Percentiles rank a stretch among this genome's conserved stretches.
Evolutionary conservation across 2,888 invertebrate genomes (phyloP).

Genomic region (Neoitamus cyanurus): DNA sequence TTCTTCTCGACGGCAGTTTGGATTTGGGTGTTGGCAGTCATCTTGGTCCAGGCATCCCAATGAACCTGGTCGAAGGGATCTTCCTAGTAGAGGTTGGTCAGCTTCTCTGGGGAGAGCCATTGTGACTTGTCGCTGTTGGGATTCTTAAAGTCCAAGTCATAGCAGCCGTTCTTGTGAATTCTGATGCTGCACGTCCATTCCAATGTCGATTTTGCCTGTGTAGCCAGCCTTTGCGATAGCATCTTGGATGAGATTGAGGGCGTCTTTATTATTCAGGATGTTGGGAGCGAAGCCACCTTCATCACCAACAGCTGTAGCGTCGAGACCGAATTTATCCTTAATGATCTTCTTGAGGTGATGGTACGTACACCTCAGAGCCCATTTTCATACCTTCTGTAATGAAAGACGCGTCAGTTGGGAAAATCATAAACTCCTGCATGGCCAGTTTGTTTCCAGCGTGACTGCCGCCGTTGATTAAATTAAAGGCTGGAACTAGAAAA

Average conservation of each 20-base stretch:
- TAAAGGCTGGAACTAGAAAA: conserved; percentile 97
- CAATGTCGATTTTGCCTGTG: conserved; percentile 95
- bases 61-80: conserved; percentile 99
- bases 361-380: conserved; percentile 96
- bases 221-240: conserved; percentile 97
- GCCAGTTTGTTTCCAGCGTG: conserved; percentile 98
- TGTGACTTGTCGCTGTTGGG: conserved; percentile 85
- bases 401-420: conserved; percentile 89
- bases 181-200: conserved; percentile 99
- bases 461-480: conserved; percentile 98
- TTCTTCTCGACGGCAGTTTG: no score
- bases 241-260: conserved; percentile 83
- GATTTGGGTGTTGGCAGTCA: conserved; percentile 80
- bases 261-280: no score
- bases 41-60: conserved; percentile 92
- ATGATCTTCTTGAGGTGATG: conserved; percentile 96
- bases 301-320: no score
- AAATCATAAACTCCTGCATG: conserved; percentile 98
- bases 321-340: no score
- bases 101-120: no score
- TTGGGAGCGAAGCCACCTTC: no score
- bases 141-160: conserved; percentile 99
- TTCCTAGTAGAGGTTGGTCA: no score
- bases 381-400: conserved; percentile 99
- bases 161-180: conserved; percentile 86